phyloP scores from a whole-genome alignment of 35 echinoderm and acorn worm genomes.

The Lytechinus variegatus region DNA sequence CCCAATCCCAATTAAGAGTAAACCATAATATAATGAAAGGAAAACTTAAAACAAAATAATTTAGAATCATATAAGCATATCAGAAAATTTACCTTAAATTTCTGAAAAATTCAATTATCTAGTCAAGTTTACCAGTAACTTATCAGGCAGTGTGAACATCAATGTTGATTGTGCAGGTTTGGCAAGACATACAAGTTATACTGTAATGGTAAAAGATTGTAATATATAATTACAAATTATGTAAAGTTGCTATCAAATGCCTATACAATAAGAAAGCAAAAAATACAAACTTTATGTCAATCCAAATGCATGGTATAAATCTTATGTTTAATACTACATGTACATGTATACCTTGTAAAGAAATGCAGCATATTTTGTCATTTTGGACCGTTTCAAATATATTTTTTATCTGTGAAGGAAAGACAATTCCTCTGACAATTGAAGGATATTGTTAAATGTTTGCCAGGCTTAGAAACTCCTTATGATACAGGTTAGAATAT shows the following conservation, averaged over 20 bases:
- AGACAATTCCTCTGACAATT: background rate
- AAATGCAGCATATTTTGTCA: background rate
- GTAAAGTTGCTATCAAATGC: too few relatives aligned
- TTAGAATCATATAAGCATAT: too few relatives aligned
- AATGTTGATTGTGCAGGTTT: background rate
- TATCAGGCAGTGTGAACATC: background rate
- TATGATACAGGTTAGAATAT: background rate
- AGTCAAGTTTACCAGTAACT: background rate
- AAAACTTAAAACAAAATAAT: too few relatives aligned
- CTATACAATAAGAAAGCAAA: background rate
- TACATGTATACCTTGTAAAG: background rate
- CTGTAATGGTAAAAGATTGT: background rate
- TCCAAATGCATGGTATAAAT: background rate
- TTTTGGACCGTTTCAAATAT: background rate
- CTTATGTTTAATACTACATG: background rate
- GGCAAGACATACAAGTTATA: background rate
- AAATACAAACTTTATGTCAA: background rate
- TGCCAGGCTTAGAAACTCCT: background rate
- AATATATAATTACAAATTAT: too few relatives aligned
- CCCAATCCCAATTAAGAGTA: too few relatives aligned
- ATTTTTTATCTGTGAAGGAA: background rate
- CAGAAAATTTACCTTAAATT: background rate
- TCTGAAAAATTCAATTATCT: background rate
- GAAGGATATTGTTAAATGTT: background rate
- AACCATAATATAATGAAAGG: too few relatives aligned